Base-by-base conservation (phyloP, 2,113 vertebrate genomes). In the Mus spicilegus region DNA sequence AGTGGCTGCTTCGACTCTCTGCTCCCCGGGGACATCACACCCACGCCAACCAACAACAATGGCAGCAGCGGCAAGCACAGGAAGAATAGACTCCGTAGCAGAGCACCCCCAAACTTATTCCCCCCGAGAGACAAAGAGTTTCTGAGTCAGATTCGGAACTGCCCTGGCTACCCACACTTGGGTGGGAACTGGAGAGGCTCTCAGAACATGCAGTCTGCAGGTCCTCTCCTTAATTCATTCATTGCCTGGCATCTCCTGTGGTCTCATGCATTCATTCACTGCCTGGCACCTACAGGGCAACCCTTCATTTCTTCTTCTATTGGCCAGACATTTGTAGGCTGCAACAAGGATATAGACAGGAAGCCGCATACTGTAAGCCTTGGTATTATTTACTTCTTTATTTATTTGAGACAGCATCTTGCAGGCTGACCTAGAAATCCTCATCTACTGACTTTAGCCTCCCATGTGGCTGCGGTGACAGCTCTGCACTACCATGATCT, bases 41-140 rank as follows among this genome's bases (percentile, higher is more conserved):
- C 85, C 24, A 49, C 24, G 6, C n/a, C 61, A n/a, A 9, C 22
- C 67, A 3, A 10, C 3, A 1, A 51, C 63, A 81, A 70, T 36
- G 67, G 19, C 56, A 26, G 19, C 56, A 26, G 46, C 1, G 19
- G 58, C 65, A 33, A 5, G 10, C 42, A 0, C 0, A 28, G 51
- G 54, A 11, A 24, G 9, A 3, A 36, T 26, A 3, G 7, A 30
- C 33, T 0, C 26, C 10, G 5, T 13, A 3, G 39, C 7, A 22
- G 2, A 10, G 30, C 17, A 7, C 13, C 63, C 80, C 9, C 5
- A 0, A 5, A 46, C 33, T 76, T n/a, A 3, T 58, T 42, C 49
- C 51, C 51, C 42, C 42, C 9, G 0, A 7, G 26, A 87, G 63
- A 51, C 11, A 2, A 46, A 46, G 58, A 2, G 80, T 3, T 7